Evolutionary conservation across 2,113 vertebrate genomes (phyloP).

Genomic region (Aspidoscelis tigris): DNA sequence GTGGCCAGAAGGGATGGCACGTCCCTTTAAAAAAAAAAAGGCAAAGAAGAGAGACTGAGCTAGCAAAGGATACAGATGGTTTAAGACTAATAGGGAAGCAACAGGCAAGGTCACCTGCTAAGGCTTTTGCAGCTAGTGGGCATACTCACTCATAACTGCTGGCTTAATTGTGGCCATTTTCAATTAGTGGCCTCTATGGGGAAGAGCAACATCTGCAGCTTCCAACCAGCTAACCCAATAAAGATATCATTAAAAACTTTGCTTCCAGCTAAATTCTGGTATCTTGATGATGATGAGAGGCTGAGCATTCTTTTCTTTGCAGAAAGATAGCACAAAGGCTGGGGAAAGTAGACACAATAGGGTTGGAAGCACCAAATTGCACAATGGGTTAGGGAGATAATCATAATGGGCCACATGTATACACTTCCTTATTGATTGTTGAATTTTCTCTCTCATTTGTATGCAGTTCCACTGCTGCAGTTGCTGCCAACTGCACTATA

Average conservation of each 20-base stretch:
- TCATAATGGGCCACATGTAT: not conserved
- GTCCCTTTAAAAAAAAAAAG: not conserved
- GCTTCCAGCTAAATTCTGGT: not conserved
- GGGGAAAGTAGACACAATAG: not conserved
- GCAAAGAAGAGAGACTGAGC: conserved; percentile 14
- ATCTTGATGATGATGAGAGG: not conserved
- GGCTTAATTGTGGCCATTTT: conserved; percentile 22
- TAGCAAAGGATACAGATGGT: not conserved
- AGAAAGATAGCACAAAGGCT: not conserved
- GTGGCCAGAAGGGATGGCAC: not conserved
- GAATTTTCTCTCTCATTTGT: too few relatives aligned
- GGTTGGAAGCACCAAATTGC: not conserved
- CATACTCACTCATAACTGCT: conserved; percentile 22
- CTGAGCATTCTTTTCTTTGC: not conserved
- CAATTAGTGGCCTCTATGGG: conserved; percentile 1
- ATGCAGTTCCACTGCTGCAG: not conserved
- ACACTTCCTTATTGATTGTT: not conserved
- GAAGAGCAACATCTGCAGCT: conserved; percentile 32
- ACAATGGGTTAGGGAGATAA: not conserved
- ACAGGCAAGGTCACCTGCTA: conserved; percentile 34
- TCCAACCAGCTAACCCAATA: conserved; percentile 11
- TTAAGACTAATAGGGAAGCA: conserved; percentile 7
- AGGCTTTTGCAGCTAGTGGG: not conserved
- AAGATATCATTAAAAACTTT: conserved; percentile 22
- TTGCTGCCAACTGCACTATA: not conserved